Base-by-base conservation (phyloP, 2,888 invertebrate species). In the Netelia virgata region DNA sequence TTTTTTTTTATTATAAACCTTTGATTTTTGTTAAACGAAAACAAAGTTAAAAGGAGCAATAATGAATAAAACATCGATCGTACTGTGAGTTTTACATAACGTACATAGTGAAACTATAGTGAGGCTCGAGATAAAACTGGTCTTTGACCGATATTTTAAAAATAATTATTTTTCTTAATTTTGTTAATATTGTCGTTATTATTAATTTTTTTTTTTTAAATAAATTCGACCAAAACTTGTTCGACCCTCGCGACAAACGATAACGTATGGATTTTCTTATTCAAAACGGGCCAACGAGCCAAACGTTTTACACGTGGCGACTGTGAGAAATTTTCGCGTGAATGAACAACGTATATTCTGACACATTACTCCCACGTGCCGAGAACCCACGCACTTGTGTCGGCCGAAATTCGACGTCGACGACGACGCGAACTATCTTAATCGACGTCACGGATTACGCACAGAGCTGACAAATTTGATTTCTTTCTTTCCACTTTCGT, bases 41-140 rank as follows among this genome's bases (percentile, higher is more conserved):
- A 43, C 1, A 43, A 10, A 43, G 11, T 10, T 3, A 43, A 43
- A 43, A 2, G 36, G 14, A 36, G 50, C 18, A 14, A 63, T 14
- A 68, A 84, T 76, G 80, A 80, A n/a, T 70, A 70, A 50, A 18
- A 66, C 64, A 50, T 16, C 57, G 20, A 20, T 72, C 18, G 3
- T 68, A 68, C 61, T 50, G 84, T 84, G 66, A 84, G 70, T 70
- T 70, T 57, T 70, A 18, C 9, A 10, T 10, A 47, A 57, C 9
- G 1, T 18, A 16, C 18, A 16, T 36, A 57, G n/a, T 57, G 16
- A 47, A 47, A 47, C 14, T 47, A 70, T 57, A 41, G 16, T 28
- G 28, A n/a, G 10, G 55, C 55, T 57, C 55, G 55, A 70, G 55
- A 70, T 36, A 70, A 70, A 18, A 69, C 23, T 16, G 11, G 11